A percentile compares a stretch with the other conserved stretches of the same genome.
phyloP scores from a whole-genome alignment of 2,113 vertebrate genomes.

The Mastomys natalensis region DNA sequence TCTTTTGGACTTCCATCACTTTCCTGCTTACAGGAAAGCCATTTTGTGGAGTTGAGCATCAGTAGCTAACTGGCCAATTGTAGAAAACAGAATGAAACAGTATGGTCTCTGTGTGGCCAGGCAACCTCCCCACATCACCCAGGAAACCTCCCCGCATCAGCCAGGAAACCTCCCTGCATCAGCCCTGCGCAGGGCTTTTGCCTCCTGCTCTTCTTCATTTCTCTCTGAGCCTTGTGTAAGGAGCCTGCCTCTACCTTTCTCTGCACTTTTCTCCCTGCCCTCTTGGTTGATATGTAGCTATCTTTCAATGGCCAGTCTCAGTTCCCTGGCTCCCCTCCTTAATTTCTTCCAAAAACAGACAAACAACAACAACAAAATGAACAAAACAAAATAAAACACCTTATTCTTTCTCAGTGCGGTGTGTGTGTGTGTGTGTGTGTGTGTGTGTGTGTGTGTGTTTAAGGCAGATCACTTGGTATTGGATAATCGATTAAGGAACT shows the following conservation, averaged over 20 bases:
- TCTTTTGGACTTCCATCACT: neutral
- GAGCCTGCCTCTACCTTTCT: neutral
- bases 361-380: neutral
- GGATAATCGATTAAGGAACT: neutral
- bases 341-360: neutral
- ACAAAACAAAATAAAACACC: neutral
- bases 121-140: fast-evolving
- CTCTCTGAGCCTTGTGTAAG: neutral
- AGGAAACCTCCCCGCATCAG: neutral
- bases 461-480: neutral
- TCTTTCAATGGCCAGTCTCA: neutral
- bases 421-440: too few relatives aligned
- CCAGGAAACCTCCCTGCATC: fast-evolving
- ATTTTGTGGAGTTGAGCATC: neutral
- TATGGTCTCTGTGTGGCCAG: neutral
- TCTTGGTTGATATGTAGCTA: neutral
- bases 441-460: neutral
- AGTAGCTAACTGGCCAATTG: neutral
- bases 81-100: neutral
- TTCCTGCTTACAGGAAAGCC: neutral
- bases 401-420: neutral
- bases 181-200: neutral
- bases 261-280: neutral
- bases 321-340: neutral
- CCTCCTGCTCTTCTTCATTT: neutral